A percentile compares a stretch with the other conserved stretches of the same genome.
These are phyloP conservation scores for Nymphalis io DNA, from an alignment of 1,140 invertebrate genomes.

Conservation along the genomic window DNA sequence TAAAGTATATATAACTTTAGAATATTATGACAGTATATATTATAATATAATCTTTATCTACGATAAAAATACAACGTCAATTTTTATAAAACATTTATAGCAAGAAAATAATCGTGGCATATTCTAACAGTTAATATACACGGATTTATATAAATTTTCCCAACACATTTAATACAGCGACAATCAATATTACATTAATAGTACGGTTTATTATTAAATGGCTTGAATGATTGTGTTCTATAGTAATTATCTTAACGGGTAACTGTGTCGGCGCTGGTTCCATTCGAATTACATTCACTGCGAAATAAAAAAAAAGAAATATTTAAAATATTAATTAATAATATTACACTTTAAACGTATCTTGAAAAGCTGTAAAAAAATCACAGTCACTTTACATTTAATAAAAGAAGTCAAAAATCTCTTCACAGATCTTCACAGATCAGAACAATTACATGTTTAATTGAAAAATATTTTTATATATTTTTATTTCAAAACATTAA, in stretches of 20 bases:
- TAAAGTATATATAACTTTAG: not conserved
- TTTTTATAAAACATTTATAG: slow-evolving; percentile 6
- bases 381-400: too few relatives aligned
- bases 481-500: too few relatives aligned
- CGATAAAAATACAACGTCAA: not conserved
- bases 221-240: slow-evolving; percentile 52
- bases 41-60: not conserved
- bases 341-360: too few relatives aligned
- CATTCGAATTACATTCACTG: slow-evolving; percentile 66
- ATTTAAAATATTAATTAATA: not conserved
- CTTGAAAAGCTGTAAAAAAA: too few relatives aligned
- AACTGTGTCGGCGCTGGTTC: slow-evolving; percentile 68
- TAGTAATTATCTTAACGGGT: slow-evolving; percentile 67
- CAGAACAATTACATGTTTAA: too few relatives aligned
- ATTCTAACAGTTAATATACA: not conserved
- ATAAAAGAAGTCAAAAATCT: too few relatives aligned
- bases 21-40: not conserved
- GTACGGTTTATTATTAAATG: slow-evolving; percentile 37
- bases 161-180: slow-evolving; percentile 14
- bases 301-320: slow-evolving; percentile 36
- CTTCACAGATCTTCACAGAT: too few relatives aligned
- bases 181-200: slow-evolving; percentile 26
- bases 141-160: slow-evolving; percentile 25
- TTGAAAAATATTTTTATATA: too few relatives aligned
- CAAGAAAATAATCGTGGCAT: slow-evolving; percentile 5